Percentiles rank a stretch among this genome's conserved stretches.
Evolutionary conservation across 2,888 invertebrate species (phyloP).

Genomic region (Hermodice carunculata): DNA sequence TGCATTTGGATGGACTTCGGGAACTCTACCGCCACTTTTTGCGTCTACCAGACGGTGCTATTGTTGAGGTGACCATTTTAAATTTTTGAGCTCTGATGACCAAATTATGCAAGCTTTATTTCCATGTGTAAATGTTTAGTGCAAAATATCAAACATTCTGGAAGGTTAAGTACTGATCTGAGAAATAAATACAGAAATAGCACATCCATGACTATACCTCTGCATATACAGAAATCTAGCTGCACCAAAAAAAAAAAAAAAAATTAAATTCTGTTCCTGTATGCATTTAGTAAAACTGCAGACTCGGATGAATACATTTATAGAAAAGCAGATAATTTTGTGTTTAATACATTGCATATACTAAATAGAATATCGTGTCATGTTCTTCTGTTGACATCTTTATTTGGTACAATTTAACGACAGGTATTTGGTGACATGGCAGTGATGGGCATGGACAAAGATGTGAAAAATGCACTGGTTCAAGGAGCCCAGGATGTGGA

Average conservation of each 20-base stretch:
- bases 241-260: too few relatives aligned
- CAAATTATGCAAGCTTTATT: too few relatives aligned
- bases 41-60: constrained; percentile 64
- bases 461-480: constrained; percentile 56
- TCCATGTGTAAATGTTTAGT: too few relatives aligned
- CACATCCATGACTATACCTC: too few relatives aligned
- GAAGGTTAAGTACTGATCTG: too few relatives aligned
- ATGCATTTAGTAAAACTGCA: too few relatives aligned
- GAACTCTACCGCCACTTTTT: constrained; percentile 66
- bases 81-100: too few relatives aligned
- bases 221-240: too few relatives aligned
- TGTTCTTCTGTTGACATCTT: not conserved
- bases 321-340: not conserved
- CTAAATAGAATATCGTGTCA: not conserved
- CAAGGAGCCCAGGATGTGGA: constrained; percentile 56
- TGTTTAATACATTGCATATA: not conserved
- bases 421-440: constrained; percentile 67
- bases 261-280: too few relatives aligned
- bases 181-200: too few relatives aligned
- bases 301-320: not conserved
- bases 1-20: constrained; percentile 65
- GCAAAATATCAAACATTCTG: too few relatives aligned
- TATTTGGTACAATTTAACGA: too few relatives aligned
- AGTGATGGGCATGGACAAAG: constrained; percentile 64
- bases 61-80: constrained; percentile 67